Base-by-base conservation (phyloP, 2,797 vertebrate species). In the Oreonectes daqikongensis region DNA sequence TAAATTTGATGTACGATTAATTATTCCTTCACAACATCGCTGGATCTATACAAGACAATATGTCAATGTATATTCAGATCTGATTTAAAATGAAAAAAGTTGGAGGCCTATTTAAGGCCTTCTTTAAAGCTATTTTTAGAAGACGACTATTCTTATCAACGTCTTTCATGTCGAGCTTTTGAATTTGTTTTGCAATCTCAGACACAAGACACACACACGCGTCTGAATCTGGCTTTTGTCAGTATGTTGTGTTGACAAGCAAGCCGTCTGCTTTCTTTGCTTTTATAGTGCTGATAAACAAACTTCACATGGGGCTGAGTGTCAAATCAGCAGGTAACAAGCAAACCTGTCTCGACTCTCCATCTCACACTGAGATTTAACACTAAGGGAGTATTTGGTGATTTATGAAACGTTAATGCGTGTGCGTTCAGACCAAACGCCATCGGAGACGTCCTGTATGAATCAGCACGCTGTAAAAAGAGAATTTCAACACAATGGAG, bases 281-380 rank as follows among this genome's bases (percentile, higher is more conserved):
- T 68, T 20, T n/a, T n/a, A n/a, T 44, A 67, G 40, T 40, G 35
- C 52, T 59, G 50, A 75, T 67, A 68, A 75, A 67, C 73, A 66
- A 67, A 75, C 50, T 59, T 68, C 50, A 74, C 60, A 55, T 60
- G 61, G 72, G 61, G 48, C 64, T 42, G 48, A 74, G 72, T 65
- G 61, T 74, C 60, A 53, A 74, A 74, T 55, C 72, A 74, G 72
- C 61, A 74, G 48, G 72, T 74, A 74, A 74, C 72, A 74, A 74
- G 61, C 61, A 24, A 65, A 55, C 32, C 22, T 35, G 48, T 65
- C 72, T 65, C 60, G 8, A 9, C 64, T 74, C 48, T 65, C 32
- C 48, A 53, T 1, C 17, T 50, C 59, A 52, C 10, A 64, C 44
- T n/a, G 59, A 44, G 53, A 2, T 7, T 30, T 40, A n/a, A 44